Conservation (phyloP, 2,113 vertebrate species). For the Apus apus region DNA sequence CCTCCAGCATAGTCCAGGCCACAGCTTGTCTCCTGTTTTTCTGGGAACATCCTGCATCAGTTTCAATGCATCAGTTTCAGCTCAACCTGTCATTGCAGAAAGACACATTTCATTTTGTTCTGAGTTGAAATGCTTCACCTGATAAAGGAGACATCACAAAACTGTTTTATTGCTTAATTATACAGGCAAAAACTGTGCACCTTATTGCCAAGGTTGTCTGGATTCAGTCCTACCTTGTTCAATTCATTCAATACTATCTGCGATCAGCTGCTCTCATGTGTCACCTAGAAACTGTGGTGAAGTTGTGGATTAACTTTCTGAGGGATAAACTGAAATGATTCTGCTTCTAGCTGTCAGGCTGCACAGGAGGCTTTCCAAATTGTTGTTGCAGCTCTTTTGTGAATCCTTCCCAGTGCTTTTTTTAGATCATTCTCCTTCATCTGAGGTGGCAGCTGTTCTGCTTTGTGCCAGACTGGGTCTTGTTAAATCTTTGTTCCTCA, state of each 20-base stretch:
- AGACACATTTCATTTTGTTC: neutral
- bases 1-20: neutral
- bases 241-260: neutral
- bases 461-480: neutral
- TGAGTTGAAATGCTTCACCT: neutral
- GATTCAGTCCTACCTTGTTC: neutral
- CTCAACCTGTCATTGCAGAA: neutral
- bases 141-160: neutral
- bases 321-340: neutral
- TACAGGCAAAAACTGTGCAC: neutral
- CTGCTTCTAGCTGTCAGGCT: neutral
- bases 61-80: neutral
- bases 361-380: neutral
- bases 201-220: neutral
- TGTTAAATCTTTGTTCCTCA: neutral
- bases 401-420: neutral
- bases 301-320: neutral
- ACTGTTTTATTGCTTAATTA: neutral
- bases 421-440: neutral
- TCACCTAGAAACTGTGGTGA: neutral
- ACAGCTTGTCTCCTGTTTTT: neutral
- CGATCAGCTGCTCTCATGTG: neutral
- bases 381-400: neutral
- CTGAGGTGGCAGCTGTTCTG: neutral
- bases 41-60: neutral